phyloP scores from a whole-genome alignment of 2,888 invertebrate species.

The Noctua janthina region DNA sequence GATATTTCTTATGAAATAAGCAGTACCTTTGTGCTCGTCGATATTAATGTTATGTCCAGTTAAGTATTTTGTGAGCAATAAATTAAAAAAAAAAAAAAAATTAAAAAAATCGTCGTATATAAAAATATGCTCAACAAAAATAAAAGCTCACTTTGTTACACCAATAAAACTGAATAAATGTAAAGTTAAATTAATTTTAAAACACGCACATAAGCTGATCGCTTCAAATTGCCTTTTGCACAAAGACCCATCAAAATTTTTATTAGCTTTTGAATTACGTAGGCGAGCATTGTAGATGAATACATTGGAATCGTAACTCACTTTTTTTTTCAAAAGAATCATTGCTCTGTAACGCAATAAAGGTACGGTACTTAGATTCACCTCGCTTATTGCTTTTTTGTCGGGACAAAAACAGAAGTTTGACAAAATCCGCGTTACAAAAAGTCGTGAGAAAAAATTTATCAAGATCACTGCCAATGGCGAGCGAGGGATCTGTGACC shows the following conservation, averaged over 20 bases:
- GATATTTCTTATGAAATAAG: background rate
- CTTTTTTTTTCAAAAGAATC: slow-evolving; percentile 73
- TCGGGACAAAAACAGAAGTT: slow-evolving; percentile 73
- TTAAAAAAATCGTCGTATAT: too few species aligned
- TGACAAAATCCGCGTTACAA: slow-evolving; percentile 75
- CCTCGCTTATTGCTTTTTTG: slow-evolving; percentile 76
- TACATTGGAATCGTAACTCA: slow-evolving; percentile 70
- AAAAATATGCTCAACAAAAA: slow-evolving; percentile 30
- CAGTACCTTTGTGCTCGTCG: background rate
- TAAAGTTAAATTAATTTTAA: slow-evolving; percentile 70
- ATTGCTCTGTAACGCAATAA: slow-evolving; percentile 76
- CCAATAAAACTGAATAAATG: slow-evolving; percentile 58
- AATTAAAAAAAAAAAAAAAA: background rate
- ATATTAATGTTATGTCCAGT: background rate
- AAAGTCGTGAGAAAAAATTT: slow-evolving; percentile 75
- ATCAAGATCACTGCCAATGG: slow-evolving; percentile 88
- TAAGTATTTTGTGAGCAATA: background rate
- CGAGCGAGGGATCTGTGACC: slow-evolving; percentile 76
- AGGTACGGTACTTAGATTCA: slow-evolving; percentile 68
- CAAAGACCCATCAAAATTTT: slow-evolving; percentile 69
- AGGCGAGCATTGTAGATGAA: slow-evolving; percentile 70
- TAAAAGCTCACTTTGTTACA: slow-evolving; percentile 18
- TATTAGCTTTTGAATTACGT: slow-evolving; percentile 72
- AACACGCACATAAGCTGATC: slow-evolving; percentile 69
- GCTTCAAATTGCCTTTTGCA: slow-evolving; percentile 69